These are phyloP conservation scores for Saimiri boliviensis DNA, from an alignment of 2,113 vertebrate species.

Conservation along the genomic window DNA sequence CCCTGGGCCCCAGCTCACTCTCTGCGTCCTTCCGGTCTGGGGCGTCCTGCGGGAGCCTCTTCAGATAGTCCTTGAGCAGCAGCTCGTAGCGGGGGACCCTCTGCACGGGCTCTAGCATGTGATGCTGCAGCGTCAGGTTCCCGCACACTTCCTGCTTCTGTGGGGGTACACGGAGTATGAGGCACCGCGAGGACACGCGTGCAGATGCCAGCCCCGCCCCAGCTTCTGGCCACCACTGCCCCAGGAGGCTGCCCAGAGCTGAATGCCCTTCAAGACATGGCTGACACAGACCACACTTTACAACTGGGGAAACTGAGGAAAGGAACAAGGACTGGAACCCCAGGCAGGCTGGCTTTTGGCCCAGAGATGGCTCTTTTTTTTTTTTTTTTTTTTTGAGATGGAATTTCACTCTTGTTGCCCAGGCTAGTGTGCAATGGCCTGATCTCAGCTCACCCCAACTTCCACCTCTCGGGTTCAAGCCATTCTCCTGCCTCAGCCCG, in stretches of 20 bases:
- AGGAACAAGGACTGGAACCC: not conserved
- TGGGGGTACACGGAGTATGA: not conserved
- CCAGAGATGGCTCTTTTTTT: not conserved
- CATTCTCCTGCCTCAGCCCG: too few relatives aligned
- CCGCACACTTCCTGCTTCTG: constrained; percentile 97
- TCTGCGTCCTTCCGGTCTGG: constrained; percentile 94
- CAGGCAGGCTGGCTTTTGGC: not conserved
- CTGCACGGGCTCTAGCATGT: constrained; percentile 98
- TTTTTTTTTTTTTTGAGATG: too few relatives aligned
- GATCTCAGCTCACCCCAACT: too few relatives aligned
- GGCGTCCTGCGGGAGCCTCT: constrained; percentile 92
- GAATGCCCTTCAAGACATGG: not conserved
- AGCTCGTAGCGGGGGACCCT: constrained; percentile 97
- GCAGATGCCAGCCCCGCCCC: not conserved
- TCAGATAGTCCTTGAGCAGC: constrained; percentile 96
- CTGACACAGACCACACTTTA: not conserved
- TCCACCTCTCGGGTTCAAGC: too few relatives aligned
- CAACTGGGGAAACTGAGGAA: not conserved
- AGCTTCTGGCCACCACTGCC: not conserved
- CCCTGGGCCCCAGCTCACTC: constrained; percentile 84
- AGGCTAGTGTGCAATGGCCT: too few relatives aligned
- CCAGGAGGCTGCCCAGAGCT: not conserved
- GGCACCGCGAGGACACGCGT: not conserved
- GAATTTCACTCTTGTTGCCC: too few relatives aligned
- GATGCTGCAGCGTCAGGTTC: constrained; percentile 96